These are phyloP conservation scores for Sphaeramia orbicularis DNA, from an alignment of 2,797 vertebrate genomes.

Conservation along the genomic window DNA sequence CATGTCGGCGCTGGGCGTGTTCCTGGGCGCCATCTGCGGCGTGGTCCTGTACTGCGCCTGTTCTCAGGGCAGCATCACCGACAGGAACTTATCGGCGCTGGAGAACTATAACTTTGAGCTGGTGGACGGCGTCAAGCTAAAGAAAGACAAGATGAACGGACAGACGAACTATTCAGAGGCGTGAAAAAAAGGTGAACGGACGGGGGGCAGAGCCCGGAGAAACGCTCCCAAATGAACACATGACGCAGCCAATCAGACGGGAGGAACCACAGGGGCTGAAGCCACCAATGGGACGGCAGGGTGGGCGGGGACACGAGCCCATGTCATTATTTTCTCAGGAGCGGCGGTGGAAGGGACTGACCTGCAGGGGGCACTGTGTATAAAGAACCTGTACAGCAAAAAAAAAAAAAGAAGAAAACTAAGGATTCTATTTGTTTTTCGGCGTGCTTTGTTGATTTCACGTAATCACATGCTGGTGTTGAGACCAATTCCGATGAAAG, in stretches of 20 bases:
- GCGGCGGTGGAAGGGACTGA: conserved; percentile 91
- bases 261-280: conserved; percentile 76
- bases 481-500: conserved; percentile 92
- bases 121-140: conserved; percentile 98
- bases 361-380: conserved; percentile 92
- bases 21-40: conserved; percentile 95
- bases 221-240: too few species aligned
- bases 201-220: conserved; percentile 31
- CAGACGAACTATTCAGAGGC: conserved; percentile 97
- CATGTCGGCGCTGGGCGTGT: conserved; percentile 95
- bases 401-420: conserved; percentile 81
- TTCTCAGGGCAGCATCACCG: conserved; percentile 94
- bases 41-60: conserved; percentile 98
- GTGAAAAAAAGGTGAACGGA: conserved; percentile 78
- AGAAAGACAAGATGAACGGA: conserved; percentile 98
- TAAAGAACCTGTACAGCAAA: conserved; percentile 87
- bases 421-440: conserved; percentile 87
- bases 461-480: conserved; percentile 96
- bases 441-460: conserved; percentile 77
- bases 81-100: conserved; percentile 97
- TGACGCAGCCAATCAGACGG: too few species aligned
- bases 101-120: conserved; percentile 99
- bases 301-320: conserved; percentile 80
- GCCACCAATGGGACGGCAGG: conserved; percentile 67
- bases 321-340: conserved; percentile 97